phyloP scores from a whole-genome alignment of 2,888 invertebrate genomes.

The Xestia xanthographa region DNA sequence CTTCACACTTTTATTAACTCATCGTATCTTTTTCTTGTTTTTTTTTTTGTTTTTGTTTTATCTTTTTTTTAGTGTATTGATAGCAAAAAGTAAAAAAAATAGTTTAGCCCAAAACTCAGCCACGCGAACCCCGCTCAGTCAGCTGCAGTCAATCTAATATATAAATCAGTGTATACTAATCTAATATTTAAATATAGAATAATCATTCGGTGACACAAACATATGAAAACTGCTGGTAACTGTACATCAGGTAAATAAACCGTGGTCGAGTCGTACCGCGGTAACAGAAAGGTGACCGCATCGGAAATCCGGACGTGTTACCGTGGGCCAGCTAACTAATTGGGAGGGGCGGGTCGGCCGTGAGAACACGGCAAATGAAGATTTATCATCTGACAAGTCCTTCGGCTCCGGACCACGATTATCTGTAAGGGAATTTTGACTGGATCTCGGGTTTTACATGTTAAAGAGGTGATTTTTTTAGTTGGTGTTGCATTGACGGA shows the following conservation, averaged over 20 bases:
- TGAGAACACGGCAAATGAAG: constrained; percentile 89
- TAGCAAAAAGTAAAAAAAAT: too few relatives aligned
- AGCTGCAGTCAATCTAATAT: too few relatives aligned
- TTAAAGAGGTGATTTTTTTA: constrained; percentile 20
- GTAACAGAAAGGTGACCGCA: constrained; percentile 83
- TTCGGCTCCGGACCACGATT: constrained; percentile 70
- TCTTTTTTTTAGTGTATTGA: too few relatives aligned
- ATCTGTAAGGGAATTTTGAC: constrained; percentile 59
- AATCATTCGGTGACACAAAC: not conserved
- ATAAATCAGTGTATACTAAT: not conserved
- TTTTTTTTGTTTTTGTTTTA: too few relatives aligned
- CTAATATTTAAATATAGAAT: not conserved
- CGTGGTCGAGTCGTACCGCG: constrained; percentile 67
- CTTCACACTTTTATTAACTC: too few relatives aligned
- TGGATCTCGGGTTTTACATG: constrained; percentile 6
- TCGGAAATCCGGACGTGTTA: constrained; percentile 81
- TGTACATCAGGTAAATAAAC: constrained; percentile 57
- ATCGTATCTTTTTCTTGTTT: too few relatives aligned
- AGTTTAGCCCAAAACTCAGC: too few relatives aligned
- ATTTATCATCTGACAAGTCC: constrained; percentile 86
- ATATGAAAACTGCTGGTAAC: not conserved
- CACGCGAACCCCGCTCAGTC: too few relatives aligned
- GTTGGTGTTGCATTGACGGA: not conserved
- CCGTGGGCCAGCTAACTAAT: constrained; percentile 79
- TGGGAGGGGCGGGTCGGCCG: constrained; percentile 87